Evolutionary conservation across 2,797 vertebrate species (phyloP).

Genomic region (Leuciscus waleckii): DNA sequence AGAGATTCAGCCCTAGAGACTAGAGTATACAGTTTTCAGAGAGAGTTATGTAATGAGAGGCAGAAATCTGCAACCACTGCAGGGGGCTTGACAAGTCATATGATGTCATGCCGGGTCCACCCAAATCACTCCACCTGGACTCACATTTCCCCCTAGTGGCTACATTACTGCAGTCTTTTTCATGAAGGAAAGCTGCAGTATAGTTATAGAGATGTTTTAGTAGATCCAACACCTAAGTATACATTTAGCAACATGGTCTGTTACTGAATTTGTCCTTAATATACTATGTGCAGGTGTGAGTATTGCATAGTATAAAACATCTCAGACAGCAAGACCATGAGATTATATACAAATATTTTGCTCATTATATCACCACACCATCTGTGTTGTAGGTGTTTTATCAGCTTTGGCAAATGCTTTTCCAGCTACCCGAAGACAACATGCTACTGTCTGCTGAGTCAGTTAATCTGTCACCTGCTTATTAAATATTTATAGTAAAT

Average conservation of each 20-base stretch:
- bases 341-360: background rate
- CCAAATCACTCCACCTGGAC: constrained; percentile 59
- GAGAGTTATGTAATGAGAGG: background rate
- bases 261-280: background rate
- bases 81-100: constrained; percentile 32
- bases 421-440: constrained; percentile 3
- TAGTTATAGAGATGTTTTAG: background rate
- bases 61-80: constrained; percentile 15
- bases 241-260: background rate
- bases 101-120: constrained; percentile 16
- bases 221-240: background rate
- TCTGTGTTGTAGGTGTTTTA: constrained; percentile 24
- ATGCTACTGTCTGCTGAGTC: constrained; percentile 21
- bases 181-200: background rate
- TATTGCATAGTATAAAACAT: background rate
- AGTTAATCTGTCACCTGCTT: background rate
- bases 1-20: background rate
- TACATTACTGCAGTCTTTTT: constrained; percentile 43
- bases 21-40: background rate
- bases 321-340: background rate
- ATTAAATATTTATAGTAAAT: constrained; percentile 45
- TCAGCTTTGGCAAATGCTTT: constrained; percentile 7
- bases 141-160: constrained; percentile 77
- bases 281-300: background rate
- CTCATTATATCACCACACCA: constrained; percentile 8